Evolutionary conservation across 2,888 invertebrate species (phyloP), one percentile per base, ranked within the genome.

Genomic region (Noctua janthe): DNA sequence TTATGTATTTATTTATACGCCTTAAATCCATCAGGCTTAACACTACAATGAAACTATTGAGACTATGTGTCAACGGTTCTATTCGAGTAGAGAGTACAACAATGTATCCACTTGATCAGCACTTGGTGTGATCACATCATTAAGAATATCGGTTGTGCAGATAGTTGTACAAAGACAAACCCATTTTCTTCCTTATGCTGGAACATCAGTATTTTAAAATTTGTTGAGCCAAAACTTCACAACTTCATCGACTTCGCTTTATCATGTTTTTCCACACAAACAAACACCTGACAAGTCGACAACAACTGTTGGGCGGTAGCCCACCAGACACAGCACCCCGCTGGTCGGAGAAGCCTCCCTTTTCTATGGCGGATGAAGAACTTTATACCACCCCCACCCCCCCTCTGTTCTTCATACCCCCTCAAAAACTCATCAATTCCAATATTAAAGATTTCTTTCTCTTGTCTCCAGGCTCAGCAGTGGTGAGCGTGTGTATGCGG

Each of bases 401-500:
- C n/a, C n/a, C n/a, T n/a, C 51, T 51, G 51, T 17, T 51, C 17
- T 51, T 51, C 51, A 6, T 17, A 17, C 51, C 51, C 51, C 51
- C 51, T 6, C 29, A 17, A 51, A 51, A 56, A n/a, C n/a, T 11
- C 56, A 3, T n/a, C n/a, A n/a, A 13, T 23, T 11, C 64, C 35
- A 64, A n/a, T 67, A 5, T 15, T 79, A 6, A 66, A 3, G 1
- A 3, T 10, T 20, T 17, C 11, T n/a, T 72, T 69, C 8, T 5
- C 23, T 86, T 81, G 85, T 67, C 85, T 7, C 0, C 94, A 97
- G 98, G 98, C 23, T 99, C 99, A 39, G 99, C 99, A 10, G 97
- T 99, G 85, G 99, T 99, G 79, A 99, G 99, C 92, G 97, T 99
- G 59, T 98, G 98, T 91, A 99, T 99, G 99, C 98, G 98, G 92